Evolutionary conservation across 1,140 invertebrate genomes (phyloP), one percentile per base, ranked within the genome.

Genomic region (Cryptotermes secundus): DNA sequence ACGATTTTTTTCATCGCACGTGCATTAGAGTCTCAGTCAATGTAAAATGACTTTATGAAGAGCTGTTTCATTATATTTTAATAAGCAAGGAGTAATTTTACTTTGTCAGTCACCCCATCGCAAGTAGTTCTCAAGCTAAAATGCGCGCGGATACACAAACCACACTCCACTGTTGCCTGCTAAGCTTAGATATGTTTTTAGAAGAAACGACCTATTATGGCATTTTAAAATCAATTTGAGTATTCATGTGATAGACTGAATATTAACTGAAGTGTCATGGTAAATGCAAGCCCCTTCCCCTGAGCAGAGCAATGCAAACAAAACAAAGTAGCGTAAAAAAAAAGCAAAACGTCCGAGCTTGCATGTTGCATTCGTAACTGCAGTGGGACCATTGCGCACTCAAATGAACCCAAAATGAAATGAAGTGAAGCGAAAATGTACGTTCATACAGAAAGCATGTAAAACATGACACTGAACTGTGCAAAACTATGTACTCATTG

Each of bases 321-420:
- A 72, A 72, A 72, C 59, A 72, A 72, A n/a, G n/a, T 72, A n/a
- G 59, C 59, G 14, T 26, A 59, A 59, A 59, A 42, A 42, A 59
- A 59, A 59, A 59, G 53, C 53, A 59, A 59, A 59, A 59, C 53
- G 24, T 59, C 53, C 16, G 19, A 22, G 22, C 26, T 24, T 72
- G 26, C 59, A 72, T 72, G 59, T 72, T 72, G 31, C 59, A 72
- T 72, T 31, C 26, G 14, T 4, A 14, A 72, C 59, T 26, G 59
- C 59, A 72, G 31, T n/a, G 59, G 59, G n/a, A 72, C 59, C n/a
- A 72, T 72, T 72, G 59, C 59, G 31, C 59, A 31, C 59, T 72
- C 26, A 72, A 72, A 72, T 72, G 59, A 72, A 72, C 59, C 59
- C 26, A 72, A 72, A 72, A 72, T 72, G 59, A 72, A 59, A 59